phyloP scores from a whole-genome alignment of 2,113 vertebrate species.

The Megaleporinus macrocephalus region DNA sequence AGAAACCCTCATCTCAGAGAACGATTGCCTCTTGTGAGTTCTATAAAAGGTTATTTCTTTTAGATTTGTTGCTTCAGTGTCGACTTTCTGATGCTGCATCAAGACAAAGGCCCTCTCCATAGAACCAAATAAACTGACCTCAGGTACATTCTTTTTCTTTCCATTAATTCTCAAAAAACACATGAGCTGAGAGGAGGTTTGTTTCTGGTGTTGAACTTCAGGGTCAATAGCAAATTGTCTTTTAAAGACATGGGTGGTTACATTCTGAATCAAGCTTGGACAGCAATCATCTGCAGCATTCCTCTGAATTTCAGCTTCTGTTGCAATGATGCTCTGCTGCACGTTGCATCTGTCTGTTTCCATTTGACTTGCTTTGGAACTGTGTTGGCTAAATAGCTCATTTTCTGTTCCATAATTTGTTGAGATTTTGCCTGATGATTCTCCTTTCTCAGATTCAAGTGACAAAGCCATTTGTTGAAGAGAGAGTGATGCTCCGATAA shows the following conservation, averaged over 20 bases:
- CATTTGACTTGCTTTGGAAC: not conserved
- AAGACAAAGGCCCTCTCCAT: not conserved
- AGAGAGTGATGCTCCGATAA: not conserved
- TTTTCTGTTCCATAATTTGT: not conserved
- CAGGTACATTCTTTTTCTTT: conserved; percentile 35
- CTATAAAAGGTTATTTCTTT: not conserved
- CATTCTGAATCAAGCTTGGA: conserved; percentile 6
- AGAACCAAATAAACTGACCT: not conserved
- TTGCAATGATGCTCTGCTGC: not conserved
- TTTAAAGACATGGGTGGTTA: conserved; percentile 25
- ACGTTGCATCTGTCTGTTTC: not conserved
- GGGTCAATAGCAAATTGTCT: conserved; percentile 52
- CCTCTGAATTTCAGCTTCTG: not conserved
- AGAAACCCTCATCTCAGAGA: not conserved
- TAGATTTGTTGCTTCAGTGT: conserved; percentile 17
- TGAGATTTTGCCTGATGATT: not conserved
- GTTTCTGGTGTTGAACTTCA: conserved; percentile 70
- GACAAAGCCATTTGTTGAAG: not conserved
- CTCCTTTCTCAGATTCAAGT: not conserved
- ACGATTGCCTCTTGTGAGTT: not conserved
- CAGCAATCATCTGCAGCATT: not conserved
- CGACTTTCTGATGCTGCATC: conserved; percentile 40
- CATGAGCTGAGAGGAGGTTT: conserved; percentile 73
- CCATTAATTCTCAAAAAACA: conserved; percentile 64
- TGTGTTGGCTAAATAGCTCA: not conserved